phyloP scores from a whole-genome alignment of 2,888 invertebrate genomes.

The Disparrhopalites patrizii region DNA sequence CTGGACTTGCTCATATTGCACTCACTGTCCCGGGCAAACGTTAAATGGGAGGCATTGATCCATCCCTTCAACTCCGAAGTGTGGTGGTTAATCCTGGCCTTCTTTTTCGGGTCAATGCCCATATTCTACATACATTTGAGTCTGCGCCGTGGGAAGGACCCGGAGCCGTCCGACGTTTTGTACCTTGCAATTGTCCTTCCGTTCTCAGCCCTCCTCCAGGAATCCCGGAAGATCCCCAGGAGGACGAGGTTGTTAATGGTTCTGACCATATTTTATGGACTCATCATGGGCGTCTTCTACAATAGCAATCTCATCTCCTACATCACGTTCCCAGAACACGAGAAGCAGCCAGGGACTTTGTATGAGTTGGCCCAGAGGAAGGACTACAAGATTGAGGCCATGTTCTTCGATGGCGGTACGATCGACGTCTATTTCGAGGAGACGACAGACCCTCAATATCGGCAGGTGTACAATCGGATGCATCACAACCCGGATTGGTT shows the following conservation, averaged over 20 bases:
- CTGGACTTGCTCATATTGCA: too few species aligned
- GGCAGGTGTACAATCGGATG: neutral
- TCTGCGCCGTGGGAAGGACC: too few species aligned
- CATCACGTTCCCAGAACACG: slow-evolving; percentile 14
- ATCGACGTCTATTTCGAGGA: neutral
- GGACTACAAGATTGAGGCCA: neutral
- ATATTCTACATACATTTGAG: neutral
- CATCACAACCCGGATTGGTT: neutral
- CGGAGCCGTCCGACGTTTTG: neutral
- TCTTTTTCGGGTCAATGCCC: neutral
- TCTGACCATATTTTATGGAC: neutral
- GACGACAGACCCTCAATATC: neutral
- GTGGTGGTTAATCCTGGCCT: neutral
- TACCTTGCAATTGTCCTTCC: neutral
- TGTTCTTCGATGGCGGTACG: neutral
- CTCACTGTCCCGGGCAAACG: neutral
- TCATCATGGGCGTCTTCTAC: slow-evolving; percentile 9
- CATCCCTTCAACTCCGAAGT: slow-evolving; percentile 16
- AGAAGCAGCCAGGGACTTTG: neutral
- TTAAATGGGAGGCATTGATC: slow-evolving; percentile 21
- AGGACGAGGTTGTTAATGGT: neutral
- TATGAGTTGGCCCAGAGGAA: neutral
- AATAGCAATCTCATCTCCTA: slow-evolving; percentile 21
- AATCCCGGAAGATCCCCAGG: neutral
- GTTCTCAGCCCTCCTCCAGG: neutral